Percentiles rank a stretch among this genome's conserved stretches.
Conservation (phyloP, 2,888 invertebrate species). For the Aleiodes alternator region DNA sequence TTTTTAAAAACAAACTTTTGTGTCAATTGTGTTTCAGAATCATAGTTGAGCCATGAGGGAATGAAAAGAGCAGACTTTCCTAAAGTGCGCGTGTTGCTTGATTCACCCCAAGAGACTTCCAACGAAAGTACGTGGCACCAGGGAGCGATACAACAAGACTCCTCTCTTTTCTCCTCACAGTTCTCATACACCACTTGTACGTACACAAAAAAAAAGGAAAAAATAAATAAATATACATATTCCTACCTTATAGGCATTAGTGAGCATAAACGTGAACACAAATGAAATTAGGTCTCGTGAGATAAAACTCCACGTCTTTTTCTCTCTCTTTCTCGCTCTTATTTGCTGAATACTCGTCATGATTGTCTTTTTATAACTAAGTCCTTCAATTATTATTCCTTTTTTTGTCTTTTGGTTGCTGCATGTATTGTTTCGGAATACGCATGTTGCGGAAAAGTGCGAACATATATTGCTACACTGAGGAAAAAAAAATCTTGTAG, state of each 20-base stretch:
- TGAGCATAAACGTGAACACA: not conserved
- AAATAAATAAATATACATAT: not conserved
- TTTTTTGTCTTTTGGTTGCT: too few species aligned
- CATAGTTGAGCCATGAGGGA: conserved; percentile 7
- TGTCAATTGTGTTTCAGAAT: conserved; percentile 19
- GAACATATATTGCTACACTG: too few species aligned
- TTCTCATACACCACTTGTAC: not conserved
- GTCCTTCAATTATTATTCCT: too few species aligned
- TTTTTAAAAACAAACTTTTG: conserved; percentile 1
- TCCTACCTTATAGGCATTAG: too few species aligned
- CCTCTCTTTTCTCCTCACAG: conserved; percentile 8
- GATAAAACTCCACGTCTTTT: conserved; percentile 10
- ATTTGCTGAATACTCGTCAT: too few species aligned
- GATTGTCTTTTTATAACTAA: too few species aligned
- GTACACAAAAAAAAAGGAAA: not conserved
- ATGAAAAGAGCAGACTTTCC: conserved; percentile 35
- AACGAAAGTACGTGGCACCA: conserved; percentile 38
- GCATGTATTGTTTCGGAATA: too few species aligned
- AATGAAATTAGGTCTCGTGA: conserved; percentile 31
- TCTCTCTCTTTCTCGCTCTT: not conserved
- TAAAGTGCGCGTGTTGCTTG: conserved; percentile 27
- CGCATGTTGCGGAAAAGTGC: too few species aligned
- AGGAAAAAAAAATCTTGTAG: too few species aligned
- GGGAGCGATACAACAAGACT: conserved; percentile 30
- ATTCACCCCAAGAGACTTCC: conserved; percentile 41